Evolutionary conservation across 2,797 vertebrate genomes (phyloP).

Genomic region (Gallinago nigripennis): DNA sequence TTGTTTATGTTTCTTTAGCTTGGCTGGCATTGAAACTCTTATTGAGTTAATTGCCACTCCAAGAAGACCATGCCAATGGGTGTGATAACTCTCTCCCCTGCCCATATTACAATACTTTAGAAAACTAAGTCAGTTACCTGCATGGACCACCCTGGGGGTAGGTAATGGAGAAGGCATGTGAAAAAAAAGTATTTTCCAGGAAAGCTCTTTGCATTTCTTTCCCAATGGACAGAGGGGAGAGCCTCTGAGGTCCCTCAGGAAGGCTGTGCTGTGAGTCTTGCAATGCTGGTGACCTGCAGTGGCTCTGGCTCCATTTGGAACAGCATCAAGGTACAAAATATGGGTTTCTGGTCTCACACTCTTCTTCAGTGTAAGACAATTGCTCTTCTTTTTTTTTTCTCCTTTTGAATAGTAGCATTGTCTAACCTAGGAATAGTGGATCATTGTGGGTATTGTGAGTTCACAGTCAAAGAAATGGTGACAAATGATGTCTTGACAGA

Average conservation of each 20-base stretch:
- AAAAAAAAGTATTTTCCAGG: not conserved
- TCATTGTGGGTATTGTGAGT: not conserved
- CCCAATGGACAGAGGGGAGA: not conserved
- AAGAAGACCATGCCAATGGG: not conserved
- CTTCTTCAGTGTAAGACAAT: not conserved
- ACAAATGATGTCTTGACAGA: not conserved
- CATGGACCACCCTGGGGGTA: rapidly evolving
- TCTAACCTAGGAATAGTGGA: not conserved
- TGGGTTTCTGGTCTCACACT: not conserved
- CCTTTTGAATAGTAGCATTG: not conserved
- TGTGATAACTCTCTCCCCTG: not conserved
- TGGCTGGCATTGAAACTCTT: not conserved
- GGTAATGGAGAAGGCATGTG: not conserved
- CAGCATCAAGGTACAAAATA: not conserved
- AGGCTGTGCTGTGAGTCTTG: not conserved
- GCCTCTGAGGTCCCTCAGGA: not conserved
- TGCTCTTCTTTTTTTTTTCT: not conserved
- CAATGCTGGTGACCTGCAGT: not conserved
- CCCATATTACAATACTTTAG: not conserved
- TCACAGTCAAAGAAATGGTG: not conserved
- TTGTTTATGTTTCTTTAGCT: not conserved
- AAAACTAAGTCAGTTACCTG: not conserved
- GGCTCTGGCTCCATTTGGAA: not conserved
- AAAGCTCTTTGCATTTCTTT: not conserved
- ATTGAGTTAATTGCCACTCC: not conserved